Evolutionary conservation across 2,888 invertebrate species (phyloP).

Genomic region (Oligia latruncula): DNA sequence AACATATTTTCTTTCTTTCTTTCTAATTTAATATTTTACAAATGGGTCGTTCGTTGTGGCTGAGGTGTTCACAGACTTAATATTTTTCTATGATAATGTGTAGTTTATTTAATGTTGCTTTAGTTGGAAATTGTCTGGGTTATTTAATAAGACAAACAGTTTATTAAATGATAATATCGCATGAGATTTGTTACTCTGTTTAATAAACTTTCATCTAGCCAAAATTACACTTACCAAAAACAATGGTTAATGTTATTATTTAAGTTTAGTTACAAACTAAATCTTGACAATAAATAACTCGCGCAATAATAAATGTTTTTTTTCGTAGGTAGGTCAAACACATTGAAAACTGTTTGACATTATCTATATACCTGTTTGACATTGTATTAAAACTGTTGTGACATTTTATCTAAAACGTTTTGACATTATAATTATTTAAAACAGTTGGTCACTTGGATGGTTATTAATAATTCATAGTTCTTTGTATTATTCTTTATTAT

Average conservation of each 20-base stretch:
- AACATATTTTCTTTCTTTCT: too few relatives aligned
- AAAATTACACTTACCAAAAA: background rate
- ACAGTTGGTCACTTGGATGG: too few relatives aligned
- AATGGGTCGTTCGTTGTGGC: background rate
- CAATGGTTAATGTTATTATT: background rate
- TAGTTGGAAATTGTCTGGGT: background rate
- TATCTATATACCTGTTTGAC: too few relatives aligned
- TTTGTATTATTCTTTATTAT: too few relatives aligned
- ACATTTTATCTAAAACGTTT: too few relatives aligned
- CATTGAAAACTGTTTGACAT: too few relatives aligned
- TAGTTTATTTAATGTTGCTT: background rate
- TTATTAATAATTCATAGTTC: too few relatives aligned
- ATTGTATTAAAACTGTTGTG: too few relatives aligned
- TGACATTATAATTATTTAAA: too few relatives aligned
- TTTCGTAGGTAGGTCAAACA: background rate
- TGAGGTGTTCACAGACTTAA: background rate
- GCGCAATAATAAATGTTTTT: background rate
- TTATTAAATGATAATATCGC: background rate
- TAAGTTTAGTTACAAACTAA: background rate
- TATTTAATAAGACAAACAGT: background rate
- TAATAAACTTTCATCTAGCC: background rate
- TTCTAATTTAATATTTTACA: background rate
- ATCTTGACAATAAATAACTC: background rate
- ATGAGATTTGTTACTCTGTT: constrained; percentile 1
- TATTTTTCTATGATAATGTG: background rate